Evolutionary conservation across 2,797 vertebrate genomes (phyloP).

Genomic region (Lacerta viridis): DNA sequence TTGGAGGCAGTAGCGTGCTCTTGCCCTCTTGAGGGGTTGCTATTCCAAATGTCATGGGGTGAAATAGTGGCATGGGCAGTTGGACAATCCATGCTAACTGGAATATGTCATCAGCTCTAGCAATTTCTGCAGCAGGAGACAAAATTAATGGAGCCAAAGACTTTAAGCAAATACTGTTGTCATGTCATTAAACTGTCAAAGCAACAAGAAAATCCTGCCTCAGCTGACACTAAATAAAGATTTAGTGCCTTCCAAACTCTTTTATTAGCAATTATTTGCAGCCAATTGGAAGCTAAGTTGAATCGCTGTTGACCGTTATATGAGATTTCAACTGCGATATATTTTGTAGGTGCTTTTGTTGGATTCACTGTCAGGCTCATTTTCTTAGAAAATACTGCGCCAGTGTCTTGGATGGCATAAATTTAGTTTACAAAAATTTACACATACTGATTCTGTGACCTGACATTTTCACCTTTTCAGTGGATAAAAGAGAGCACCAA

Average conservation of each 20-base stretch:
- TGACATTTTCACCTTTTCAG: constrained; percentile 54
- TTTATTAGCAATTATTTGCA: constrained; percentile 78
- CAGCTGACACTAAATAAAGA: constrained; percentile 76
- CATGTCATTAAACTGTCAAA: constrained; percentile 79
- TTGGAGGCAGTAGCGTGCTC: constrained; percentile 59
- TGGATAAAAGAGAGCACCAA: constrained; percentile 36
- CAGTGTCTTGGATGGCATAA: constrained; percentile 52
- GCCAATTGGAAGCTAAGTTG: constrained; percentile 42
- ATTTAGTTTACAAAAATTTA: constrained; percentile 17
- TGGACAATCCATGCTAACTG: constrained; percentile 76
- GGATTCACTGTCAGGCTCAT: constrained; percentile 46
- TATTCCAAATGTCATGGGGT: constrained; percentile 72
- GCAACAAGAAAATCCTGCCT: constrained; percentile 74
- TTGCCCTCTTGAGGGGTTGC: constrained; percentile 58
- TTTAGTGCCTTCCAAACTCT: constrained; percentile 73
- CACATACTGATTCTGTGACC: constrained; percentile 25
- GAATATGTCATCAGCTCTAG: constrained; percentile 77
- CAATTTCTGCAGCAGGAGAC: constrained; percentile 65
- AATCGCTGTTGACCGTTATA: constrained; percentile 12
- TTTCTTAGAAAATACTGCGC: constrained; percentile 30
- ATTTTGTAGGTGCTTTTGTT: constrained; percentile 56
- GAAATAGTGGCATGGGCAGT: constrained; percentile 74
- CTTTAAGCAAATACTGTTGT: constrained; percentile 79
- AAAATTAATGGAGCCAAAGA: constrained; percentile 78
- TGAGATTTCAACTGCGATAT: neutral